These are phyloP conservation scores for Vanessa tameamea DNA, from an alignment of 1,140 invertebrate species.

Conservation along the genomic window DNA sequence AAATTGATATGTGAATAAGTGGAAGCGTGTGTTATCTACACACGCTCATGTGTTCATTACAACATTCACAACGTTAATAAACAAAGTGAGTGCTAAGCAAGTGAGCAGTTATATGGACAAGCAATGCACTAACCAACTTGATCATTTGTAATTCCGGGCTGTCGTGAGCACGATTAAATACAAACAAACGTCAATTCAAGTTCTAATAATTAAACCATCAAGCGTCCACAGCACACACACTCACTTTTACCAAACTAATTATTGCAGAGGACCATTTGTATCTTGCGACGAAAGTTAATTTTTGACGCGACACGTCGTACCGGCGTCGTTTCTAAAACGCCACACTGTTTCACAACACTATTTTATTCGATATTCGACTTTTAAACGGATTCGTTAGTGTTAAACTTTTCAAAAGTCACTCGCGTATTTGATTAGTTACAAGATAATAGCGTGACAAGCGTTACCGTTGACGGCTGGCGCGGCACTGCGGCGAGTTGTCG, in stretches of 20 bases:
- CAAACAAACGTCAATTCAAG: slow-evolving; percentile 61
- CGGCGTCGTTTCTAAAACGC: slow-evolving; percentile 45
- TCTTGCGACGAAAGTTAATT: slow-evolving; percentile 58
- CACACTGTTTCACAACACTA: slow-evolving; percentile 69
- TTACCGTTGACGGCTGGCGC: slow-evolving; percentile 60
- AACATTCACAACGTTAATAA: slow-evolving; percentile 8
- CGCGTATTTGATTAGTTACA: slow-evolving; percentile 25
- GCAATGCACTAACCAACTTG: slow-evolving; percentile 69
- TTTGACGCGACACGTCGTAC: slow-evolving; percentile 61
- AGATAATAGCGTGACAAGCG: slow-evolving; percentile 47
- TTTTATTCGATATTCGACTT: slow-evolving; percentile 64
- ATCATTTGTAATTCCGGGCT: slow-evolving; percentile 59
- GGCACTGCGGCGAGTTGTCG: slow-evolving; percentile 62
- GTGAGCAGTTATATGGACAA: background rate
- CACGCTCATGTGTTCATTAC: slow-evolving; percentile 7
- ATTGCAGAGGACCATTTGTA: slow-evolving; percentile 58
- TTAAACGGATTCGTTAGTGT: slow-evolving; percentile 22
- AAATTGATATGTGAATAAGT: slow-evolving; percentile 5
- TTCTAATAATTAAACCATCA: slow-evolving; percentile 66
- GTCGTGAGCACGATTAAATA: slow-evolving; percentile 47
- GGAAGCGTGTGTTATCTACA: slow-evolving; percentile 18
- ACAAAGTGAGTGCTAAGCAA: background rate
- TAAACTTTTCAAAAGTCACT: slow-evolving; percentile 26
- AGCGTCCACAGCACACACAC: slow-evolving; percentile 73
- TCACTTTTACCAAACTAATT: slow-evolving; percentile 77